These are phyloP conservation scores for Calyptomena viridis DNA, from an alignment of 2,113 vertebrate genomes.

Conservation along the genomic window DNA sequence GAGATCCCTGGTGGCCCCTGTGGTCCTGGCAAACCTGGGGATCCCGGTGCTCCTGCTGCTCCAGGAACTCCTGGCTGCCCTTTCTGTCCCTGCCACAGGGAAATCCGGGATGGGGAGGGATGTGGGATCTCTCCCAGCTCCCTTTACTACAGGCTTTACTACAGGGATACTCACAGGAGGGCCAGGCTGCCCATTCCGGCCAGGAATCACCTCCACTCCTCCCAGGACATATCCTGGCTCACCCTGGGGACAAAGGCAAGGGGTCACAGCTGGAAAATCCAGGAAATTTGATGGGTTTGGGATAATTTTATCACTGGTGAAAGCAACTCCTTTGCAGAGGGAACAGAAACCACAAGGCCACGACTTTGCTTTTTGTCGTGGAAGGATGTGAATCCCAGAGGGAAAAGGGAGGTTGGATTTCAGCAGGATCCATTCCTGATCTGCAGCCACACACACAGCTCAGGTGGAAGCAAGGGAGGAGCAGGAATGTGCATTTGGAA, in stretches of 20 bases:
- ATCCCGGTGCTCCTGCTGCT: constrained; percentile 74
- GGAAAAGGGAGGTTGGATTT: background rate
- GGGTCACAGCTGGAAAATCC: background rate
- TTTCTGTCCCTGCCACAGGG: constrained; percentile 64
- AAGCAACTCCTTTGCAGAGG: background rate
- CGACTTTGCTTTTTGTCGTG: background rate
- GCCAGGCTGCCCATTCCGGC: constrained; percentile 83
- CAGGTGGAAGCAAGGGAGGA: background rate
- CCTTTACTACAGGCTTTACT: too few species aligned
- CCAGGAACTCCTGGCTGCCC: constrained; percentile 74
- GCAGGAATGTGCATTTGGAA: background rate
- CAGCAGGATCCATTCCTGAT: background rate
- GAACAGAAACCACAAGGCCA: background rate
- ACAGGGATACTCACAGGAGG: constrained; percentile 73
- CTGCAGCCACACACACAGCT: background rate
- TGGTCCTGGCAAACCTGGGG: constrained; percentile 75
- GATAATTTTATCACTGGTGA: background rate
- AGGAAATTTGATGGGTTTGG: background rate
- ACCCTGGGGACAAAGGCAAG: constrained; percentile 65
- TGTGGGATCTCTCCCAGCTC: too few species aligned
- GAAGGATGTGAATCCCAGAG: background rate
- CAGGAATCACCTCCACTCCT: constrained; percentile 79
- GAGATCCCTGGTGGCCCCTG: constrained; percentile 77
- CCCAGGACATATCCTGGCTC: constrained; percentile 86
- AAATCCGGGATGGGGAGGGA: background rate